Evolutionary conservation across 2,888 invertebrate species (phyloP), one percentile per base, ranked within the genome.

Genomic region (Paralinhomoeus sp.): DNA sequence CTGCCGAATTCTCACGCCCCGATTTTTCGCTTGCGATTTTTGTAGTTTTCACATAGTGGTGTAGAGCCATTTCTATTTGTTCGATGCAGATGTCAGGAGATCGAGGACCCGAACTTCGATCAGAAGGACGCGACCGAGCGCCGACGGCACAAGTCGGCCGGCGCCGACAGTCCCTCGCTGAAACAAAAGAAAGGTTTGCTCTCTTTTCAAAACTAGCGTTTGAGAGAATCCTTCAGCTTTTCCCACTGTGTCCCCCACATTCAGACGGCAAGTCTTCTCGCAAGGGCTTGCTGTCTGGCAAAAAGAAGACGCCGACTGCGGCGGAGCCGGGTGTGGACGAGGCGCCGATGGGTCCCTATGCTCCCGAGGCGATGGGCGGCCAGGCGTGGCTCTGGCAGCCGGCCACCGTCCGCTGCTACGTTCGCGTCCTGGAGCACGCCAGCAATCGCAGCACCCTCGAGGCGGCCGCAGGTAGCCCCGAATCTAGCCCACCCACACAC

Each of bases 391-490:
- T 83, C 36, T 81, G 83, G 80, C 80, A 82, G 57, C 77, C 80
- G 1, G 79, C 87, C 69, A 84, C 73, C 45, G 27, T 27, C 27
- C 27, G 12, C 27, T 27, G 27, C 20, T 61, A 61, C 43, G 47
- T 61, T 45, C 54, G 53, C 22, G 45, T 61, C 17, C 49, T 61
- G 23, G 54, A 56, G 45, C 57, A 60, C 33, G 52, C 54, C 7
- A 51, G 55, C 21, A 56, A 57, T 39, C 49, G 51, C 21, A 56
- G 53, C 34, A 55, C 55, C 7, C 50, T 60, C 22, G 58, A 97
- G 64, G 93, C 91, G 18, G 85, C 89, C n/a, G 89, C 89, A 20
- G 91, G 91, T n/a, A n/a, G n/a, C n/a, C n/a, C n/a, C n/a, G n/a
- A n/a, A n/a, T n/a, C n/a, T n/a, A n/a, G n/a, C n/a, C n/a, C n/a